Percentiles rank a stretch among this genome's conserved stretches.
Evolutionary conservation across 2,888 invertebrate genomes (phyloP).

Genomic region (Eulithis testata): DNA sequence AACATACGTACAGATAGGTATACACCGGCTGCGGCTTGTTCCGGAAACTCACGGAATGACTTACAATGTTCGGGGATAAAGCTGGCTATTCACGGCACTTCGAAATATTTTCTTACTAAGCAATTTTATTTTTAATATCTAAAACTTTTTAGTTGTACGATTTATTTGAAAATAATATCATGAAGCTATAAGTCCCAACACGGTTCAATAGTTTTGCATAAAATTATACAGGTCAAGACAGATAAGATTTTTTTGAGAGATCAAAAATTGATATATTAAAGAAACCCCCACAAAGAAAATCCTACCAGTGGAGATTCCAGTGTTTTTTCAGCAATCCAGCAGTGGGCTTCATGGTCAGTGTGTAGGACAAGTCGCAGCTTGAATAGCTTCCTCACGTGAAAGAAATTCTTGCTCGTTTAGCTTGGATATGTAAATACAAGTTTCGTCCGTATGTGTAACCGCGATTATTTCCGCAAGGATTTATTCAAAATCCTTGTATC

Average conservation of each 20-base stretch:
- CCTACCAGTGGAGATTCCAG: no score
- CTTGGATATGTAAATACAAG: constrained; percentile 25
- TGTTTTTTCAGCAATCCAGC: no score
- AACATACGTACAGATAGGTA: constrained; percentile 7
- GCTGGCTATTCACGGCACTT: constrained; percentile 12
- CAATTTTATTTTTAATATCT: no score
- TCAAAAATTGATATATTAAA: no score
- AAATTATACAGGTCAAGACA: no score
- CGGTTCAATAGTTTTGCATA: no score
- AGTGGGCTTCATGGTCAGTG: no score
- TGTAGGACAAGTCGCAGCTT: background rate
- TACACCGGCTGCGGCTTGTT: constrained; percentile 19
- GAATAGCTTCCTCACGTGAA: background rate
- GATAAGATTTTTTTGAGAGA: no score
- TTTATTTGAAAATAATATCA: no score
- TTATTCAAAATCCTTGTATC: constrained; percentile 8
- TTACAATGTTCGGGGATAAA: constrained; percentile 24
- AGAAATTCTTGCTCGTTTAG: constrained; percentile 16
- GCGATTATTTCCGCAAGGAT: constrained; percentile 27
- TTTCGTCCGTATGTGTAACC: constrained; percentile 13
- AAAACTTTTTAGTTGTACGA: no score
- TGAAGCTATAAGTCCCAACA: no score
- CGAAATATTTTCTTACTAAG: background rate
- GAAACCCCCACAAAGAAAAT: no score
- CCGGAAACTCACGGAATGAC: constrained; percentile 25